phyloP scores from a whole-genome alignment of 2,113 vertebrate genomes.

The Pedionomus torquatus region DNA sequence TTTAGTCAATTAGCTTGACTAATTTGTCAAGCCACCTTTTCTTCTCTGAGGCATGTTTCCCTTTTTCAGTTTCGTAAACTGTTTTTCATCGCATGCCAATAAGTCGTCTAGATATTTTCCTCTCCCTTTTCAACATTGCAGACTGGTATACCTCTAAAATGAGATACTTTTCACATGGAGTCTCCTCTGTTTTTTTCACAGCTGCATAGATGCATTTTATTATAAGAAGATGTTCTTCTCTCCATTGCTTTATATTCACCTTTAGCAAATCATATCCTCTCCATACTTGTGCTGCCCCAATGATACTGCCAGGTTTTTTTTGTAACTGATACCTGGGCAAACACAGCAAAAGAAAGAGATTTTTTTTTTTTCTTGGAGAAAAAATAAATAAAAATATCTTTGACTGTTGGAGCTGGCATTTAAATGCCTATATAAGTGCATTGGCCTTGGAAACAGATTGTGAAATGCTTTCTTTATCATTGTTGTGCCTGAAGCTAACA shows the following conservation, averaged over 20 bases:
- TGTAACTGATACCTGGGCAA: not conserved
- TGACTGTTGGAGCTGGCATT: not conserved
- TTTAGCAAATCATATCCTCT: not conserved
- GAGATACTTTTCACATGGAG: rapidly evolving
- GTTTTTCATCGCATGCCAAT: not conserved
- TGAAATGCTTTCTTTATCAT: not conserved
- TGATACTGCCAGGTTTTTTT: not conserved
- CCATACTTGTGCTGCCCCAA: not conserved
- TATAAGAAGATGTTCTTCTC: not conserved
- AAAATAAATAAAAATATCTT: not conserved
- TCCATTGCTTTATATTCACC: not conserved
- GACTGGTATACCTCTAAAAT: not conserved
- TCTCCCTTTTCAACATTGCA: not conserved
- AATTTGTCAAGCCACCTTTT: not conserved
- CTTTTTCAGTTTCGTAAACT: not conserved
- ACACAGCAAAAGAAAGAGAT: not conserved
- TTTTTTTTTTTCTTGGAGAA: not conserved
- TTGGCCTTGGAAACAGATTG: not conserved
- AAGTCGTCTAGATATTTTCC: not conserved
- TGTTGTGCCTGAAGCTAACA: not conserved
- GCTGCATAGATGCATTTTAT: not conserved
- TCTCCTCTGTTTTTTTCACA: not conserved
- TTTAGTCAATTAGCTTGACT: no score
- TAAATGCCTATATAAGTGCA: rapidly evolving
- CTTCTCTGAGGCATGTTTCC: not conserved